Base-by-base conservation (phyloP, 2,888 invertebrate species). In the Fragum sueziense region DNA sequence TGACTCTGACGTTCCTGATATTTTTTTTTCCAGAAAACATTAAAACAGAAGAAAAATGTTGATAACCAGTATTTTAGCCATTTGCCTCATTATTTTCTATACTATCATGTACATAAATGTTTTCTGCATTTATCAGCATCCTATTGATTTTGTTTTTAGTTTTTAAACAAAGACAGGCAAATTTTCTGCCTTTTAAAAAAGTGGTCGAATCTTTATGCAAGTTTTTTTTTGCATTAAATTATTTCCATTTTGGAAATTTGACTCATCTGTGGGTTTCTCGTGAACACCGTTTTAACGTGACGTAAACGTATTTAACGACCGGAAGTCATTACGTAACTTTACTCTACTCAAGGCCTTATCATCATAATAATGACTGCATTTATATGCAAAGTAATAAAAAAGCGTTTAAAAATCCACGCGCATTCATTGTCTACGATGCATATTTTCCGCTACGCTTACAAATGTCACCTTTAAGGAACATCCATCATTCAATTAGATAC, bases 371-470 rank as follows among this genome's bases (percentile, higher is more conserved):
- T 61, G 25, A 27, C 57, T 22, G 20, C 61, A 61, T 61, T 61
- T 61, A 61, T 61, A 61, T 61, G 61, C 61, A 61, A 2, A 61
- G 61, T 33, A 61, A 61, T 61, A 61, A 61, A 61, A 33, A 33
- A 11, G 27, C 61, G 29, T 61, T 61, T 31, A 61, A 33, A 41
- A 33, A 57, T 57, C 57, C 27, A 7, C 57, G 57, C 27, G 22
- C 57, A 27, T 57, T 57, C 27, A 57, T 57, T 57, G 57, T 57
- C 57, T 57, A 57, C 47, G 3, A 47, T 47, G 2, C 47, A 47
- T 47, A 47, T 47, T 2, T 9, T 47, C 47, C n/a, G 47, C 17
- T n/a, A 47, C 47, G 17, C n/a, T n/a, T n/a, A n/a, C n/a, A n/a
- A n/a, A n/a, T n/a, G n/a, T n/a, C n/a, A n/a, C n/a, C n/a, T n/a